Base-by-base conservation (phyloP, 2,113 vertebrate species). In the Peromyscus maniculatus region DNA sequence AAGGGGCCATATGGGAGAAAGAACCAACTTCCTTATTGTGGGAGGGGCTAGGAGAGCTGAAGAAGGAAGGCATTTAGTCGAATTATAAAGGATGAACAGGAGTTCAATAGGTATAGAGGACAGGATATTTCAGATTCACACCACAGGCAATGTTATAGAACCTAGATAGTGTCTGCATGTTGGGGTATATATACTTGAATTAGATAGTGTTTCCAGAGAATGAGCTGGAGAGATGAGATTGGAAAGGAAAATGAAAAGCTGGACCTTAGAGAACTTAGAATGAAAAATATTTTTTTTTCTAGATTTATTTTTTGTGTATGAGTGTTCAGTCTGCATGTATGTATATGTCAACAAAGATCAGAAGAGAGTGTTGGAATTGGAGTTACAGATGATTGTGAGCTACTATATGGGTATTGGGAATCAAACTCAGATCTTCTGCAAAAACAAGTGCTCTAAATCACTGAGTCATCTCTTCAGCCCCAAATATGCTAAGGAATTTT, bases 41-140 rank as follows among this genome's bases (percentile, higher is more conserved):
- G n/a, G 69, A n/a, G 52, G 39, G 26, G 33, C 49, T 46, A 55
- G 33, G 66, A 71, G 31, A n/a, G 86, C 74, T 87, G 89, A 80
- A 89, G 86, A 62, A 36, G 84, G 80, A 59, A 13, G 43, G 52
- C 9, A 28, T 95, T 95, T 64, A 94, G 43, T 57, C n/a, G 89
- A 69, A 16, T 84, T 91, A 22, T 59, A 72, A 95, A 79, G 69
- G 64, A 71, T 86, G 33, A 91, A n/a, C 33, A 59, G 49, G 39
- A 87, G 8, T 74, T 91, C 46, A 88, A 28, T 52, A 84, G 64
- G 36, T 80, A 78, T 66, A 93, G 67, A 91, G 83, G 75, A 92
- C 74, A 91, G 87, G 75, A 92, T 67, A 69, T 95, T 95, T 95
- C 36, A 33, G 87, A 12, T n/a, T 91, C 52, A 84, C 26, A 86